A percentile compares a stretch with the other conserved stretches of the same genome.
Conservation (phyloP, 2,113 vertebrate genomes). For the Mastomys natalensis region DNA sequence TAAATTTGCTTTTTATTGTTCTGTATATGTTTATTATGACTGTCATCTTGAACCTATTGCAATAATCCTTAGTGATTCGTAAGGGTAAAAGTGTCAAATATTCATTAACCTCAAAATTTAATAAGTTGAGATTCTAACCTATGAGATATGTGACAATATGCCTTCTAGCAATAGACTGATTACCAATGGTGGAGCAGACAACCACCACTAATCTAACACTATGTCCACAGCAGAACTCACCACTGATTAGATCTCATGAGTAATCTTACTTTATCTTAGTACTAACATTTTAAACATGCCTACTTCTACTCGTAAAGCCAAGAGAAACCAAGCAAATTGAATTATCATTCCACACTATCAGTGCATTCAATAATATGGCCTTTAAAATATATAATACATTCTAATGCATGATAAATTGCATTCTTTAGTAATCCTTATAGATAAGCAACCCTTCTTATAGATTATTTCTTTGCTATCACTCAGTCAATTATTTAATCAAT, state of each 20-base stretch:
- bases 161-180: neutral
- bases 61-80: conserved; percentile 65
- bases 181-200: neutral
- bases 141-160: neutral
- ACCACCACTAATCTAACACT: neutral
- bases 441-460: neutral
- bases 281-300: neutral
- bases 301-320: neutral
- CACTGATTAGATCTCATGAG: neutral
- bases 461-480: conserved; percentile 10
- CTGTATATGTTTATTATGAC: conserved; percentile 68
- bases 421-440: neutral
- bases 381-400: neutral
- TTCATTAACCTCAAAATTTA: conserved; percentile 66
- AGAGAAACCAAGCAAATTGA: neutral
- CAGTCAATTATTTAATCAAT: neutral
- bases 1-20: conserved; percentile 73
- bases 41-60: conserved; percentile 63
- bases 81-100: conserved; percentile 65
- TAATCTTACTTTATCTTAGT: neutral
- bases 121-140: conserved; percentile 39
- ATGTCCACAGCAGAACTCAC: neutral
- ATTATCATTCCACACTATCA: neutral
- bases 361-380: neutral
- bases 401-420: neutral